Evolutionary conservation across 2,888 invertebrate genomes (phyloP).

Genomic region (Napeogenes inachia): DNA sequence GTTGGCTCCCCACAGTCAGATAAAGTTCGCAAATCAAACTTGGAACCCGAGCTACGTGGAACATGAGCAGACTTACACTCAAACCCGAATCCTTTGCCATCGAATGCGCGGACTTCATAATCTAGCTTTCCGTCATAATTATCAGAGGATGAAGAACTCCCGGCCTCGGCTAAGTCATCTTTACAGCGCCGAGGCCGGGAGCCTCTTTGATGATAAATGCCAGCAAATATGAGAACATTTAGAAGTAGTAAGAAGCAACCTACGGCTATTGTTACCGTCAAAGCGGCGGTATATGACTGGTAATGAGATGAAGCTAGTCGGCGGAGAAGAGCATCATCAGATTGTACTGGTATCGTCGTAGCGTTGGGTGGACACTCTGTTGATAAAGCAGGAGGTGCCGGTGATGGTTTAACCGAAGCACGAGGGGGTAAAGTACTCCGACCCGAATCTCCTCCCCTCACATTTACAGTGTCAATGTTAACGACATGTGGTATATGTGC

Average conservation of each 20-base stretch:
- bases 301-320: conserved; percentile 89
- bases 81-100: conserved; percentile 75
- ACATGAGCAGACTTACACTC: conserved; percentile 78
- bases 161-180: conserved; percentile 85
- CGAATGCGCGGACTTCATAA: conserved; percentile 73
- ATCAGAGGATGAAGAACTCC: conserved; percentile 82
- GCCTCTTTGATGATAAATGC: conserved; percentile 91
- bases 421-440: conserved; percentile 67
- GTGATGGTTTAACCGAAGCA: conserved; percentile 61
- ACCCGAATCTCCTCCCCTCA: conserved; percentile 31
- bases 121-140: conserved; percentile 78
- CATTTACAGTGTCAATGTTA: conserved; percentile 44
- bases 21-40: conserved; percentile 71
- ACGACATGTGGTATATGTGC: conserved; percentile 79
- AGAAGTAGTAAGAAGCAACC: conserved; percentile 89
- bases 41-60: conserved; percentile 64
- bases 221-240: conserved; percentile 91
- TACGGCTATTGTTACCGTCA: conserved; percentile 91
- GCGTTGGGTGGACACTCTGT: conserved; percentile 86
- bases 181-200: conserved; percentile 84
- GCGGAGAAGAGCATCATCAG: conserved; percentile 83
- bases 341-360: conserved; percentile 62
- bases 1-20: conserved; percentile 75
- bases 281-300: conserved; percentile 91
- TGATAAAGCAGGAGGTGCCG: conserved; percentile 72